A percentile compares a stretch with the other conserved stretches of the same genome.
Evolutionary conservation across 2,113 vertebrate species (phyloP).

Genomic region (Oncorhynchus tshawytscha): DNA sequence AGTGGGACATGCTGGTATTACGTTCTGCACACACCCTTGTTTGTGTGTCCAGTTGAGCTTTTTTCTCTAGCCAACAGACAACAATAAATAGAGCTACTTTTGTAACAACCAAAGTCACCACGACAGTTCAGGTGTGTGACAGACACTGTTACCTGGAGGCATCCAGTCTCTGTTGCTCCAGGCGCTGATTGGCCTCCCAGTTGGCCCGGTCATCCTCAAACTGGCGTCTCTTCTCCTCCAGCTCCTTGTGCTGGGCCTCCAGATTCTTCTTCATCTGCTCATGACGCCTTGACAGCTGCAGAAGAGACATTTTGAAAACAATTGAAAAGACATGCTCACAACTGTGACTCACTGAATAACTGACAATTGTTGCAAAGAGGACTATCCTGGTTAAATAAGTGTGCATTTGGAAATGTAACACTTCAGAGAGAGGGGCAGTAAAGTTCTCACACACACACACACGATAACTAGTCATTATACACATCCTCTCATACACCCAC

Average conservation of each 20-base stretch:
- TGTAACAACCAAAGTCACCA: too few species aligned
- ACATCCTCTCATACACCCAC: not conserved
- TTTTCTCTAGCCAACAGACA: too few species aligned
- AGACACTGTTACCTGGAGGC: slow-evolving; percentile 80
- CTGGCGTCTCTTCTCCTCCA: slow-evolving; percentile 94
- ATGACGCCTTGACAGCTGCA: slow-evolving; percentile 91
- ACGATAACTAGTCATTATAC: not conserved
- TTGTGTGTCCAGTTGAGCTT: too few species aligned
- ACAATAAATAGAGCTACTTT: too few species aligned
- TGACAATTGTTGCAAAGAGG: not conserved
- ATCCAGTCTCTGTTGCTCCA: slow-evolving; percentile 92
- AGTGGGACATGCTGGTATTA: too few species aligned
- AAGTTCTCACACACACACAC: not conserved
- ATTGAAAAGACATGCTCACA: not conserved
- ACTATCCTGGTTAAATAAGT: too few species aligned
- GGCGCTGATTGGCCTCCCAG: slow-evolving; percentile 93
- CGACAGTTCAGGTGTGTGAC: too few species aligned
- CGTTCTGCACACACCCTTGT: too few species aligned
- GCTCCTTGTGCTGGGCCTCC: slow-evolving; percentile 96
- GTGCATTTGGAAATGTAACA: too few species aligned
- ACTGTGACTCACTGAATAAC: not conserved
- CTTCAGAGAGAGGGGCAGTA: too few species aligned
- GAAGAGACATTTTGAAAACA: not conserved
- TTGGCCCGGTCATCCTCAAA: slow-evolving; percentile 92
- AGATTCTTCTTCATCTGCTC: slow-evolving; percentile 99